Base-by-base conservation (phyloP, 2,888 invertebrate species). In the Yponomeuta malinellus region DNA sequence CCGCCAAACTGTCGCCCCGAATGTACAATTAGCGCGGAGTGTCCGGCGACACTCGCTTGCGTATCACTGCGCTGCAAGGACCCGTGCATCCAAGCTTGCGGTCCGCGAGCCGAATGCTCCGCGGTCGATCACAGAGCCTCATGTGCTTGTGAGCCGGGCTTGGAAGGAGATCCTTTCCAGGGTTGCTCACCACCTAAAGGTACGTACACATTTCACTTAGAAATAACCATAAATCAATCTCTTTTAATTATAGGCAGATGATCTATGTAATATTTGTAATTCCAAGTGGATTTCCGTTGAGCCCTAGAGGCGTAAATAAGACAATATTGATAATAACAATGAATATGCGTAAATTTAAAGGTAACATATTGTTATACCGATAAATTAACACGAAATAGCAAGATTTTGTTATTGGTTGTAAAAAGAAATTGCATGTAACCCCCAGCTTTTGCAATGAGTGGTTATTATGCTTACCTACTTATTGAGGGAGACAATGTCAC, bases 1-100 rank as follows among this genome's bases (percentile, higher is more conserved):
- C 94, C 95, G 63, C 95, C 95, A 1, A 94, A 94, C 73, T 96
- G 95, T 78, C 92, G 94, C 33, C 95, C 95, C 0, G 95, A 95
- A 79, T 95, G 95, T 79, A 93, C 93, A 2, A 94, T 95, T 69
- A 95, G 94, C 79, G 92, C 95, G 0, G 96, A 96, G 77, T 96
- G 96, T 78, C 87, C 94, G 9, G 93, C 94, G 0, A 92, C 93
- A 70, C 87, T 93, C 73, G 94, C 95, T 9, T 96, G 96, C 78
- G 92, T 95, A 5, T 88, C 88, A 59, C 93, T 94, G 78, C 93
- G 90, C 76, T 95, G 95, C 81, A 90, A 90, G 74, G 93, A 95
- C 77, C 95, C 95, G 0, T 96, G 96, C 77, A 91, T 93, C 65
- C 95, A 95, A 74, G 94, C 95, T 2, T 95, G 95, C 79, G 95